Evolutionary conservation across 2,888 invertebrate genomes (phyloP), one percentile per base, ranked within the genome.

Genomic region (Agonopterix alstromeriana): DNA sequence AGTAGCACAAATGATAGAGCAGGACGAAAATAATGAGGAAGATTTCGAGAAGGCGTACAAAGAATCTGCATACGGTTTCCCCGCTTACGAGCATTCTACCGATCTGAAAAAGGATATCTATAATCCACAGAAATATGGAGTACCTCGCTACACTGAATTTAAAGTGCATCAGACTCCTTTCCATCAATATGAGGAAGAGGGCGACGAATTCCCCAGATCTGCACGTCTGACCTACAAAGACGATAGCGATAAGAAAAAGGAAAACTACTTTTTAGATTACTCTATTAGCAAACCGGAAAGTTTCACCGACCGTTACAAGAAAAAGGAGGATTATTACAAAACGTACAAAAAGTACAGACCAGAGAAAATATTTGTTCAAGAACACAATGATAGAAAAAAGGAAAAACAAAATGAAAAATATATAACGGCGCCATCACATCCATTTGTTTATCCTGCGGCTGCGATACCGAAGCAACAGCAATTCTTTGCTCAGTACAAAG

Each of bases 11-110:
- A 71, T 74, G 52, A 61, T 76, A 1, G 70, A 73, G 17, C 68
- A 73, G n/a, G 80, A 83, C 51, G 78, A 80, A 56, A 82, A 86
- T 47, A 81, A 70, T 42, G 89, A 89, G 58, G 77, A 89, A 60
- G 79, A 85, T 53, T 89, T 89, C 56, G 87, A 89, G 55, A 81
- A 80, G 45, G 81, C 79, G 2, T 89, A 89, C 48, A 77, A 84
- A 61, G 68, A 85, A 47, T 76, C 89, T 10, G 86, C 89, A 0
- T 69, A 70, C 47, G 88, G 87, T 5, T 89, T 89, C 51, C 83
- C 83, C 10, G 82, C 80, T 0, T 87, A 74, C 46, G 70, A 74
- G 42, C 65, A 73, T 42, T 54, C 71, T 1, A 54, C 62, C 9
- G 77, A 82, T 17, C 50, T 57, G 8, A 86, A 85, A 57, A 82